A percentile compares a stretch with the other conserved stretches of the same genome.
Conservation (phyloP, 1,140 invertebrate genomes). For the Chelonus insularis region DNA sequence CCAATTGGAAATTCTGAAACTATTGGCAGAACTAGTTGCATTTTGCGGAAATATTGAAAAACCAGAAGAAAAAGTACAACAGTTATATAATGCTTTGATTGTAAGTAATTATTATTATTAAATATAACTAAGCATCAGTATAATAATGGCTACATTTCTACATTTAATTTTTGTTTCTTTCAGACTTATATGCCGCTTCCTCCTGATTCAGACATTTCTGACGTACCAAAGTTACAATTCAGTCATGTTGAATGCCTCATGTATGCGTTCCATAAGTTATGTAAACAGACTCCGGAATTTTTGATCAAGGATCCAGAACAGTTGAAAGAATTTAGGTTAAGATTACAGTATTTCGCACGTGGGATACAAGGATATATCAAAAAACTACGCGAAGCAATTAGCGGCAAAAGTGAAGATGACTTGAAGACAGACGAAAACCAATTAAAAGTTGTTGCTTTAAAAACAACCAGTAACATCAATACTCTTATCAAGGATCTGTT, state of each 20-base stretch:
- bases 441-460: constrained; percentile 82
- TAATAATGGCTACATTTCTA: constrained; percentile 24
- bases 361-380: constrained; percentile 92
- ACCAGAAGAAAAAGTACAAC: constrained; percentile 72
- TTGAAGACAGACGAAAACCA: constrained; percentile 81
- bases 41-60: constrained; percentile 77
- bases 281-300: constrained; percentile 77
- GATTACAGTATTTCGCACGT: constrained; percentile 90
- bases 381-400: constrained; percentile 83
- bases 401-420: constrained; percentile 75
- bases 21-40: constrained; percentile 83
- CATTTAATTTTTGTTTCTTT: constrained; percentile 25
- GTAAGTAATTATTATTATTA: constrained; percentile 66
- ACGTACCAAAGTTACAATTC: constrained; percentile 81
- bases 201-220: constrained; percentile 67
- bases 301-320: constrained; percentile 77
- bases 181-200: constrained; percentile 80
- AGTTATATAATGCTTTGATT: constrained; percentile 77
- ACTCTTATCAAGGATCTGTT: constrained; percentile 92
- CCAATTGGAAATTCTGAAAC: constrained; percentile 82
- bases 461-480: constrained; percentile 92
- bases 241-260: constrained; percentile 92
- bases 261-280: constrained; percentile 87
- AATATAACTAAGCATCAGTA: no score
- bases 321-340: constrained; percentile 85